A percentile compares a stretch with the other conserved stretches of the same genome.
phyloP scores from a whole-genome alignment of 2,888 invertebrate genomes.

The Caenorhabditis plicata region DNA sequence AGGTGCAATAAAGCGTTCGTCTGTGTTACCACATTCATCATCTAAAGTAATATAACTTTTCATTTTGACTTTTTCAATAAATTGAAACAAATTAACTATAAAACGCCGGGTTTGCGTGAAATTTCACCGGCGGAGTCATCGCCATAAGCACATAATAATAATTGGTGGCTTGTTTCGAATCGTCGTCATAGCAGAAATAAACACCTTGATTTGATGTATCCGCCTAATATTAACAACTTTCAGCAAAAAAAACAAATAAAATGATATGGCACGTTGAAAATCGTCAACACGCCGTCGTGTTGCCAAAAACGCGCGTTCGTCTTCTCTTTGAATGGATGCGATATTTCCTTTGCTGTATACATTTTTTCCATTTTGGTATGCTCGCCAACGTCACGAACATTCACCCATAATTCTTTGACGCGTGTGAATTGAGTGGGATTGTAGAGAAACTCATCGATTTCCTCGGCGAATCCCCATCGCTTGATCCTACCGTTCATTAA shows the following conservation, averaged over 20 bases:
- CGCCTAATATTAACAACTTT: constrained; percentile 14
- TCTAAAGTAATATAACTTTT: not conserved
- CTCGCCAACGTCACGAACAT: constrained; percentile 9
- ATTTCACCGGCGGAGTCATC: constrained; percentile 33
- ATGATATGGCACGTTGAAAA: constrained; percentile 15
- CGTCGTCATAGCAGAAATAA: constrained; percentile 41
- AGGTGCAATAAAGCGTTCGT: constrained; percentile 16
- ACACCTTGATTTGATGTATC: constrained; percentile 35
- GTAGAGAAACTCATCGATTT: constrained; percentile 32
- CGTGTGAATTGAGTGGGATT: constrained; percentile 26
- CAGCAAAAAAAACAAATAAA: constrained; percentile 4
- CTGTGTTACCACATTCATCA: constrained; percentile 13
- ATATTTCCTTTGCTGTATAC: constrained; percentile 3
- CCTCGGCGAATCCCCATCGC: constrained; percentile 38
- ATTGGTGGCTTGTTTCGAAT: constrained; percentile 27
- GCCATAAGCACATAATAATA: constrained; percentile 34
- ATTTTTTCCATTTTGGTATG: not conserved
- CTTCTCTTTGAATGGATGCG: constrained; percentile 1
- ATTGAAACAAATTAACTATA: not conserved
- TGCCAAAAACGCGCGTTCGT: constrained; percentile 24
- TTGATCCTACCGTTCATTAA: constrained; percentile 47
- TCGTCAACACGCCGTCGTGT: constrained; percentile 35
- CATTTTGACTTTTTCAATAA: constrained; percentile 7
- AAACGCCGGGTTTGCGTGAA: constrained; percentile 5
- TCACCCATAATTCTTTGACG: constrained; percentile 17